Percentiles rank a stretch among this genome's conserved stretches.
These are phyloP conservation scores for Ferdinandea cuprea DNA, from an alignment of 2,888 invertebrate genomes.

Conservation along the genomic window DNA sequence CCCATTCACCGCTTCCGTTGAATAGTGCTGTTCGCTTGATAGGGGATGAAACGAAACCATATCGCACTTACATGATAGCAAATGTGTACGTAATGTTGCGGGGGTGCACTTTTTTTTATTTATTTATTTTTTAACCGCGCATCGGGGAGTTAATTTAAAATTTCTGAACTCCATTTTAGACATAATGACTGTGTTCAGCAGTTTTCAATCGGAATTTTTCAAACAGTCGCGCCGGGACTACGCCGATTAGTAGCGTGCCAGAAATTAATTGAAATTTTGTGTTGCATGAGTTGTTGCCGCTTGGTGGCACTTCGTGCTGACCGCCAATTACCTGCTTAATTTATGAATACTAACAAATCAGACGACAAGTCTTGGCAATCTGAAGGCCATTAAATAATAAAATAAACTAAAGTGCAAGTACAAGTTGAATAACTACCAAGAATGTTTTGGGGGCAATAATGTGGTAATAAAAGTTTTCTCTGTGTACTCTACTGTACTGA, in stretches of 20 bases:
- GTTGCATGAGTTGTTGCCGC: conserved; percentile 22
- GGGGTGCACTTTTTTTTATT: no score
- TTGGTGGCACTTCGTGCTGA: conserved; percentile 37
- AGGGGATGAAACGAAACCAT: conserved; percentile 2
- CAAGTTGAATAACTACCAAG: conserved; percentile 4
- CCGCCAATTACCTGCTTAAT: conserved; percentile 45
- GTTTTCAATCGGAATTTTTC: conserved; percentile 7
- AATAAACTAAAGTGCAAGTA: conserved; percentile 4
- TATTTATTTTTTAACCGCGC: no score
- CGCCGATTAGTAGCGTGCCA: conserved; percentile 22
- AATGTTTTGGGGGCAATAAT: not conserved
- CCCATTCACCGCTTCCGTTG: conserved; percentile 24
- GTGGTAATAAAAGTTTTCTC: conserved; percentile 13
- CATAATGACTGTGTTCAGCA: not conserved
- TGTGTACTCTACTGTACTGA: not conserved
- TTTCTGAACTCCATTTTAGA: not conserved
- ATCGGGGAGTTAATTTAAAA: not conserved
- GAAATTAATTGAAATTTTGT: conserved; percentile 42
- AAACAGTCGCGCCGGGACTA: not conserved
- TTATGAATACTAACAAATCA: conserved; percentile 36
- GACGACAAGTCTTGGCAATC: not conserved
- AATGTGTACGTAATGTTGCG: not conserved
- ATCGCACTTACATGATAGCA: not conserved
- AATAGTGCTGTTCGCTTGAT: not conserved
- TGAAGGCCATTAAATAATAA: conserved; percentile 13